Evolutionary conservation across 2,797 vertebrate genomes (phyloP), one percentile per base, ranked within the genome.

Genomic region (Sebastes cheni): DNA sequence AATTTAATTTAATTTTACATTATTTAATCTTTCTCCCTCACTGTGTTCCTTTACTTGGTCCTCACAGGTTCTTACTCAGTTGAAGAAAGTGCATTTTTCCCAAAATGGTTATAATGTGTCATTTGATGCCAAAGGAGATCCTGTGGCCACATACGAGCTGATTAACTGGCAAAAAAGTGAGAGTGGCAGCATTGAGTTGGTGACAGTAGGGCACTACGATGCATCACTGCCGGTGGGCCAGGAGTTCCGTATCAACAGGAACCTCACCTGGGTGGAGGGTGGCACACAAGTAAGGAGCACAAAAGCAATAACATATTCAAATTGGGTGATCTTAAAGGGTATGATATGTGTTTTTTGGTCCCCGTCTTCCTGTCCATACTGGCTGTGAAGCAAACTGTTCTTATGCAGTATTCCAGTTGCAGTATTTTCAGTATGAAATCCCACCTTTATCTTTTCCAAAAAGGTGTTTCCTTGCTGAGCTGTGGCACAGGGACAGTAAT

Each of bases 61-160:
- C 6, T 64, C 5, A 36, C 61, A 96, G 95, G 79, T 96, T 72
- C 61, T 90, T 2, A 64, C 22, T 25, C 79, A 94, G 6, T 68
- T 96, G 18, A 94, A 89, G 50, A 88, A 46, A 11, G 91, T 95
- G 0, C 87, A 88, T 68, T 95, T 96, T 81, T 83, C 91, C 8
- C 85, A 70, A 22, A 93, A 91, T 68, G 92, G 94, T 25, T 92
- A 94, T 64, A 74, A 85, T 42, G 93, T 95, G 46, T 94, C 92
- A n/a, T 96, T 96, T 83, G 94, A 96, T 86, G 77, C 79, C 29
- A 95, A 94, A 1, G 95, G 95, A 1, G 94, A 96, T 71, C 92
- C 95, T 34, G 86, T 93, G 64, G 94, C 93, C 73, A 83, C 30
- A 4, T 96, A 96, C 58, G 95, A 95, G 62, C 65, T 96, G 27